phyloP scores from a whole-genome alignment of 2,113 vertebrate species.

The Rhinoderma darwinii region DNA sequence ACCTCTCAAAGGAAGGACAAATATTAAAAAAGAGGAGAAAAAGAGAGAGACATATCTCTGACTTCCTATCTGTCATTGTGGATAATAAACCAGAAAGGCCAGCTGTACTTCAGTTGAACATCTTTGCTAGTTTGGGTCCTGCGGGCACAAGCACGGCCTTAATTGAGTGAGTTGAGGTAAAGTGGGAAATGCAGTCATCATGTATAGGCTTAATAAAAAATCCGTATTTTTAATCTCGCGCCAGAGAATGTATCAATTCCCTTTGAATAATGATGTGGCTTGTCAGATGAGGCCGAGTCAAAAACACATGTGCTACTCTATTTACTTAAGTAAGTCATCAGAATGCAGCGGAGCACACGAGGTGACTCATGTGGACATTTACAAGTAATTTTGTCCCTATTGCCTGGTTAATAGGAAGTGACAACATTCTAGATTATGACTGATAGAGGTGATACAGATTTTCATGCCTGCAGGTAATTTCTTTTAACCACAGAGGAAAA shows the following conservation, averaged over 20 bases:
- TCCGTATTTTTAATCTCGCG: constrained; percentile 67
- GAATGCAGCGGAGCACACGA: constrained; percentile 70
- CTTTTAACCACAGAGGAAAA: constrained; percentile 49
- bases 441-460: constrained; percentile 72
- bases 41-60: background rate
- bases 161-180: constrained; percentile 71
- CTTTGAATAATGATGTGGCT: constrained; percentile 65
- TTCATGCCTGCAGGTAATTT: constrained; percentile 64
- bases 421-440: constrained; percentile 78
- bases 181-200: constrained; percentile 59
- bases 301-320: constrained; percentile 68
- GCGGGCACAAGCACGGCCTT: constrained; percentile 63
- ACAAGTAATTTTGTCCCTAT: constrained; percentile 74
- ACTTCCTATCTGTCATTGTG: constrained; percentile 61
- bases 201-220: constrained; percentile 68
- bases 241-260: constrained; percentile 63
- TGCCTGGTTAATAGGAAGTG: constrained; percentile 77
- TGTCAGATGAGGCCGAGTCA: constrained; percentile 71
- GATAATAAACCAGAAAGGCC: constrained; percentile 68
- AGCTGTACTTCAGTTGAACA: constrained; percentile 65
- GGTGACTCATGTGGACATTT: constrained; percentile 67
- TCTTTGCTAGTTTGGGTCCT: constrained; percentile 67
- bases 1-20: constrained; percentile 59
- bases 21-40: constrained; percentile 51
- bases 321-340: constrained; percentile 79